Conservation (phyloP, 2,113 vertebrate genomes). For the Elaphurus davidianus region DNA sequence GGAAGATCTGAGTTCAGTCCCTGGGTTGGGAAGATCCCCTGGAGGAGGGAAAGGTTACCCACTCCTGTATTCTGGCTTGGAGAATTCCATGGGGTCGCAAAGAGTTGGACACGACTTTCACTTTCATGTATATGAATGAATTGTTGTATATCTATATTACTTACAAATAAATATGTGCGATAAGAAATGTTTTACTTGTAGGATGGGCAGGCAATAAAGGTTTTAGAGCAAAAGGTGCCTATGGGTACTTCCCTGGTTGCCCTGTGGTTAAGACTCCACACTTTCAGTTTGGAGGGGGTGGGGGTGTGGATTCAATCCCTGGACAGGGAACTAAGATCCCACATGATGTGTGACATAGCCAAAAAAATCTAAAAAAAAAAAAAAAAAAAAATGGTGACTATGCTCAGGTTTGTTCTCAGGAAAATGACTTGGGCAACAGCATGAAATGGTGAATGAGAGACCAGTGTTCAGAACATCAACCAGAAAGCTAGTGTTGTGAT, state of each 20-base stretch:
- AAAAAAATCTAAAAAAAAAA: not conserved
- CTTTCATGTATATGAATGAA: not conserved
- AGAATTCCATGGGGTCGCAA: not conserved
- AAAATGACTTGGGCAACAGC: not conserved
- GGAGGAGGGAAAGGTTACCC: not conserved
- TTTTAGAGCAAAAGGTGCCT: not conserved
- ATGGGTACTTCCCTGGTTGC: not conserved
- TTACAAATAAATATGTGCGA: conserved; percentile 13
- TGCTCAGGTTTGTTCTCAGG: not conserved
- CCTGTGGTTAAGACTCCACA: not conserved
- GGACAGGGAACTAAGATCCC: not conserved
- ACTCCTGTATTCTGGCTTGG: not conserved
- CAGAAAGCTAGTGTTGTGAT: not conserved
- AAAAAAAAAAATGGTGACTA: not conserved
- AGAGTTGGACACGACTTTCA: not conserved
- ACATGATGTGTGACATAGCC: not conserved
- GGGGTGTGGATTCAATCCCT: not conserved
- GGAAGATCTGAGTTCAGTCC: not conserved
- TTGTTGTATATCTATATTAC: not conserved
- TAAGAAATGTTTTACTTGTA: not conserved
- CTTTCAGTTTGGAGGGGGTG: not conserved
- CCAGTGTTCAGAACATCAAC: not conserved
- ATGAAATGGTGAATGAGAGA: not conserved
- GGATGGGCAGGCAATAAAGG: not conserved
- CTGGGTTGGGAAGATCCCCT: not conserved